Base-by-base conservation (phyloP, 1,140 invertebrate species). In the Wasmannia auropunctata region DNA sequence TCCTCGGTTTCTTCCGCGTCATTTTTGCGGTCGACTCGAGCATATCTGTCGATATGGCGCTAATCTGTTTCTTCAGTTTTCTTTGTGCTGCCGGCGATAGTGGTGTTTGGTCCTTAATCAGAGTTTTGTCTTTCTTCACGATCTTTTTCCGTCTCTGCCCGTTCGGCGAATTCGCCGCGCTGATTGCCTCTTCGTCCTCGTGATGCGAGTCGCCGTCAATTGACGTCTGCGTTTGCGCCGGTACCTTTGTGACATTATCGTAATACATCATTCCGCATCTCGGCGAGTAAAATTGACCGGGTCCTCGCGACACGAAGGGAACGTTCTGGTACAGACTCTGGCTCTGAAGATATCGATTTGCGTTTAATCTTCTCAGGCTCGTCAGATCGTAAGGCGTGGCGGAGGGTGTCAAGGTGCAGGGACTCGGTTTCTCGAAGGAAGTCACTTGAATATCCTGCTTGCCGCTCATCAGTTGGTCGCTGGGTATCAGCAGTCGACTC, bases 371-470 rank as follows among this genome's bases (percentile, higher is more conserved):
- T 16, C 92, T 90, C 0, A 93, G 11, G 5, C 88, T 51, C 14
- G 90, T 89, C 0, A 93, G 43, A 43, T 94, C 92, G 58, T 90
- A 93, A 0, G 91, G 85, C 0, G 87, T 88, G 16, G 93, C 28
- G 2, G 92, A 75, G 8, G 91, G 92, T 31, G 93, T 86, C 6
- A 95, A 67, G 14, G 91, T 94, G 2, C 90, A 92, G 0, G 95
- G 94, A 89, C 92, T 94, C 0, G 94, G 94, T 11, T 83, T 93
- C 80, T 95, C 94, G 79, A 95, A 95, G 4, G 95, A 95, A 0
- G 94, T 95, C 22, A 94, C 93, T 54, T 95, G 94, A 40, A 90
- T 88, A 31, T 90, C 86, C 19, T 83, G 86, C 43, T 87, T 87
- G 1, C 49, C 69, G 28, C 67, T 60, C 14, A 83, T 51, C 16